These are phyloP conservation scores for Parasteatoda lunata DNA, from an alignment of 2,888 invertebrate species.

Conservation along the genomic window DNA sequence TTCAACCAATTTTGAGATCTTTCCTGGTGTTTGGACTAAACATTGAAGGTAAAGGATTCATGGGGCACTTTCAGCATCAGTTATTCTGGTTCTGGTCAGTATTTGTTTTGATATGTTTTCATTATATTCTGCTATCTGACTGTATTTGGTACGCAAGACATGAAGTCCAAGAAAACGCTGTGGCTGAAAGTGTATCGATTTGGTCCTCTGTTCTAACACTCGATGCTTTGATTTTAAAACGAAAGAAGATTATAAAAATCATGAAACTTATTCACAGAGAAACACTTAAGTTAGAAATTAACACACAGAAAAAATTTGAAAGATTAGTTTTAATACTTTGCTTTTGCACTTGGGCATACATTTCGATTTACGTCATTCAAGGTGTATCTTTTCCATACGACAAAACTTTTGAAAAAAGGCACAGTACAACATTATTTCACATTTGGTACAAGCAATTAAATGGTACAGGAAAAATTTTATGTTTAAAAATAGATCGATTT, in stretches of 20 bases:
- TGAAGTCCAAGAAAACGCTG: conserved; percentile 32
- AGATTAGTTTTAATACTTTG: conserved; percentile 6
- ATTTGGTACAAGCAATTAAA: conserved; percentile 1
- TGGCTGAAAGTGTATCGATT: conserved; percentile 40
- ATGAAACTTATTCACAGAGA: not conserved
- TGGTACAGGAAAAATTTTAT: not conserved
- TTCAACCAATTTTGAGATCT: conserved; percentile 21
- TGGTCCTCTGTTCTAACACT: conserved; percentile 37
- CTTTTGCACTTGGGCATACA: conserved; percentile 25
- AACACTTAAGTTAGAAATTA: not conserved
- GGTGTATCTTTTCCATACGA: not conserved
- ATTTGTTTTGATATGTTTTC: conserved; percentile 13
- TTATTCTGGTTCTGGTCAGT: conserved; percentile 27
- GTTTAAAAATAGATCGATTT: conserved; percentile 19
- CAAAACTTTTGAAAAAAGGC: not conserved
- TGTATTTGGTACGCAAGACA: conserved; percentile 24
- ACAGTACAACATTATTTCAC: conserved; percentile 23
- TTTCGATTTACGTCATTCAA: conserved; percentile 19
- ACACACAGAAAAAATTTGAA: not conserved
- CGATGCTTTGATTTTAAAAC: conserved; percentile 17
- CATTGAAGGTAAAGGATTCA: conserved; percentile 7
- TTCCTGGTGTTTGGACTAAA: conserved; percentile 39
- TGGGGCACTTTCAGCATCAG: not conserved
- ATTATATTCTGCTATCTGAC: conserved; percentile 32
- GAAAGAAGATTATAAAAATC: conserved; percentile 7